Evolutionary conservation across 1,140 invertebrate genomes (phyloP), one percentile per base, ranked within the genome.

Genomic region (Druon quercuslanigerum): DNA sequence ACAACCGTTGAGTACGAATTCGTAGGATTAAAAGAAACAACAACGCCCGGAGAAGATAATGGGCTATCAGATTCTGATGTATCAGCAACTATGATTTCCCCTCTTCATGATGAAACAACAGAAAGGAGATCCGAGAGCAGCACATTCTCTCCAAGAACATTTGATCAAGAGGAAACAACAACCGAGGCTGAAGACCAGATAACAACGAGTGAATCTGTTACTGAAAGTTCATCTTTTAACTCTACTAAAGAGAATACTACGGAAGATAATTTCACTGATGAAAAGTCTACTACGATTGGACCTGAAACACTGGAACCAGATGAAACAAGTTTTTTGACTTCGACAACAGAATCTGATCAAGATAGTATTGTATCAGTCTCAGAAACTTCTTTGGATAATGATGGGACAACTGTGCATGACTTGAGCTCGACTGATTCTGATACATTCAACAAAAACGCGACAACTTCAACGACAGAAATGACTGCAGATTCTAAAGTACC

Each of bases 1-100:
- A 82, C 86, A 0, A 79, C 74, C 3, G 71, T 90, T 13, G 87
- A 89, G 66, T 89, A 88, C 76, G 86, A 89, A 40, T 89, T 91
- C 66, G 80, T 90, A 7, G 85, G 83, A 0, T 79, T 90, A 0
- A 87, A 85, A 12, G 87, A 89, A 79, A n/a, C 19, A 72, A 79
- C 79, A 7, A 25, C 56, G 7, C 25, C 51, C 0, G 40, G 17
- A 50, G 76, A 79, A 17, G 13, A 52, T 46, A 11, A 46, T 9
- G 8, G 40, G 8, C 7, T 46, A 46, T 11, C 40, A 46, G 40
- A 8, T 46, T 46, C 40, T 46, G 40, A 46, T 46, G 11, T 9
- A 11, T 46, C 25, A 54, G 33, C 16, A 40, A 66, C 60, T 3
- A 7, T 40, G 8, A n/a, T 20, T 6, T 40, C 33, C 16, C 14